Base-by-base conservation (phyloP, 2,797 vertebrate genomes). In the Myotis myotis region DNA sequence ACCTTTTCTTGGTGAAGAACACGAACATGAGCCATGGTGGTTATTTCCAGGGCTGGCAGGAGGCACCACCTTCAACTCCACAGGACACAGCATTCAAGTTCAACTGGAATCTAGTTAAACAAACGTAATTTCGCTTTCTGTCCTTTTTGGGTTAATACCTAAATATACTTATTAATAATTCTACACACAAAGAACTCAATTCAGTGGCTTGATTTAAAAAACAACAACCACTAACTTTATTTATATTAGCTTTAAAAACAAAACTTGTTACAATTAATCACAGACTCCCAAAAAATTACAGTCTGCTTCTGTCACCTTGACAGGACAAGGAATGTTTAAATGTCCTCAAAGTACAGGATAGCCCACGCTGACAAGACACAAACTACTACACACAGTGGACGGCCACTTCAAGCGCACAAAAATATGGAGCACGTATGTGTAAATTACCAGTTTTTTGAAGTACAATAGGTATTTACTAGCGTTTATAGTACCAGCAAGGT, bases 211-310 rank as follows among this genome's bases (percentile, higher is more conserved):
- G 60, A 91, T 96, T 92, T 16, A 71, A 66, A 93, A 96, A 88
- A 55, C 83, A 28, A 55, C 83, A 23, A 36, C 16, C 49, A 66
- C 60, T 76, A 83, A 84, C 41, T 96, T 92, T 96, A 95, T 95
- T 95, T 96, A 87, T 92, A 94, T 96, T 92, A 75, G 86, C 91
- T 97, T 95, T 90, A 92, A 97, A 96, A 97, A 97, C 94, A 94
- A 95, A 96, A 94, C n/a, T 60, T 80, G 53, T 96, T 95, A 95
- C 57, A 55, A 53, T 76, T 84, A 92, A 94, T 93, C 95, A 97
- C 2, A 82, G 23, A 55, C 64, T 83, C 20, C 51, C 6, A 30
- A 51, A 60, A 90, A 71, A 68, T 66, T 51, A 91, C 57, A 33
- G 90, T 92, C 51, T 78, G 93, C 88, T 93, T 94, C 66, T 89